Base-by-base conservation (phyloP, 2,113 vertebrate species). In the Drymodes brunneopygia region DNA sequence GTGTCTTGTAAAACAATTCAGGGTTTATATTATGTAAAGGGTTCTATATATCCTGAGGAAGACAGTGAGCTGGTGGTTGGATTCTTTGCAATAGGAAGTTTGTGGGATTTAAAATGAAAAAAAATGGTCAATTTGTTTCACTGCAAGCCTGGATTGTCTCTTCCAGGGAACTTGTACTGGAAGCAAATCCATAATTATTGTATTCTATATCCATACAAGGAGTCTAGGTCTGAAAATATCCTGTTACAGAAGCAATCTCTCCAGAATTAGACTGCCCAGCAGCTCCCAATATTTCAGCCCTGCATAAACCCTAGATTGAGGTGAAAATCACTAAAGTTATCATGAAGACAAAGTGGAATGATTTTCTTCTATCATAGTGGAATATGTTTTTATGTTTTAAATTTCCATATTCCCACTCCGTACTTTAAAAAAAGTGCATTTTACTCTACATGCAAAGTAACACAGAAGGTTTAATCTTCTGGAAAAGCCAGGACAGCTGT, bases 81-180 rank as follows among this genome's bases (percentile, higher is more conserved):
- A 36, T 47, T 47, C 45, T 75, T 86, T 1, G 0, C 33, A 14
- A 56, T 5, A 36, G 10, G 17, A 31, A 11, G 10, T 31, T 31
- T 67, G 54, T 47, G 54, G 29, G 48, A 54, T 92, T 86, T 73
- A 33, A 29, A 38, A n/a, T 44, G 40, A 50, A n/a, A 42, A 72
- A 28, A 64, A 51, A 8, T 5, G 11, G 16, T 65, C 15, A 48
- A 3, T 50, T 83, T 12, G 86, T 80, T 40, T 67, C 25, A 29
- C 17, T 53, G 7, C 0, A 0, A 75, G 50, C 5, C 3, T 42
- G 20, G 11, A 45, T 70, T 78, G 1, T 66, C 22, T 70, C 13
- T 69, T 83, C 33, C 12, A 45, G 54, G 15, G 31, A 69, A 14
- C 9, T 47, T 81, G 22, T 38, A 21, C 10, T 62, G 38, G 35